Evolutionary conservation across 2,797 vertebrate species (phyloP), one percentile per base, ranked within the genome.

Genomic region (Poeciliopsis paucimaculata): DNA sequence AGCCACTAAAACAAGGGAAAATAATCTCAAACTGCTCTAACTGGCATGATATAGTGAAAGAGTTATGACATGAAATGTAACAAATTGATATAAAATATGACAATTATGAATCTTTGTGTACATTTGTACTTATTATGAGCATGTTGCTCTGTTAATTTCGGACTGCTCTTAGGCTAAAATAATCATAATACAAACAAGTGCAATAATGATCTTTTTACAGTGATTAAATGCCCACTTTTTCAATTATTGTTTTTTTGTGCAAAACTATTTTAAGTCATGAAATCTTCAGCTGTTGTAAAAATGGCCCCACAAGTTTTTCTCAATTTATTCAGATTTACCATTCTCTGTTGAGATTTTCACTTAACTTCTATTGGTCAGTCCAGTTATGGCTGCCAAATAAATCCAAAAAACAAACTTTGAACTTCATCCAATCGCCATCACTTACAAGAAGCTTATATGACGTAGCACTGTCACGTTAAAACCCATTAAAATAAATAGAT

Each of bases 1-100:
- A 82, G 79, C 83, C 77, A n/a, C 39, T 5, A 75, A 79, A 83
- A 85, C 68, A 87, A 90, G 66, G 49, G 11, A 66, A 82, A 79
- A 64, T 71, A 75, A 88, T 72, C 55, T 71, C 78, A 85, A 85
- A 91, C 78, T 7, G 43, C 2, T 13, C 39, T 86, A 78, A 16
- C 39, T 86, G 75, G 89, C 88, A 80, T 36, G 49, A 26, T n/a
- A 6, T 70, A 0, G 76, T 6, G 72, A 85, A 78, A 71, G 71
- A 70, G 79, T 80, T 77, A 46, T 7, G 41, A 57, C 2, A 70
- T 26, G 2, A 70, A n/a, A 23, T 70, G 12, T 13, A 70, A 26
- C 12, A 43, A 43, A 70, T 68, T 18, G 2, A 16, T 36, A 36
- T 36, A 36, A 36, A 12, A 36, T 66, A 39, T 66, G 62, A 66